These are phyloP conservation scores for Eretmocerus hayati DNA, from an alignment of 2,888 invertebrate genomes.

Conservation along the genomic window DNA sequence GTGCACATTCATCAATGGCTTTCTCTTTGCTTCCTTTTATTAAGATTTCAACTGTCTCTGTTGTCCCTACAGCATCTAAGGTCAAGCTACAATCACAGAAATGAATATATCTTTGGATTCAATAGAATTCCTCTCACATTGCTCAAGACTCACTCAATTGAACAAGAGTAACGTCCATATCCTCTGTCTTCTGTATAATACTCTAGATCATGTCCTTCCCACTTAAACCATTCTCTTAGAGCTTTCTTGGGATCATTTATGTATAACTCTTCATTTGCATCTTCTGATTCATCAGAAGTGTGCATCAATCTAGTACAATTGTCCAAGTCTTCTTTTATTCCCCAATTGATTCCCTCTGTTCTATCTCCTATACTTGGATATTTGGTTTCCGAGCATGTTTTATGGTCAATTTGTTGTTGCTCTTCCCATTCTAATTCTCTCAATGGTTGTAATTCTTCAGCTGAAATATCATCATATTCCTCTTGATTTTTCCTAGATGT, in stretches of 20 bases:
- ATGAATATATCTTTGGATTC: neutral
- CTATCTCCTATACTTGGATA: constrained; percentile 49
- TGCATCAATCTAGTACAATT: constrained; percentile 73
- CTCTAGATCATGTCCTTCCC: constrained; percentile 78
- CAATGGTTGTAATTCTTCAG: constrained; percentile 63
- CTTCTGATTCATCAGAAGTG: constrained; percentile 69
- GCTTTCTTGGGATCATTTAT: constrained; percentile 93
- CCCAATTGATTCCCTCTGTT: constrained; percentile 79
- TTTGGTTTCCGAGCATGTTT: constrained; percentile 49
- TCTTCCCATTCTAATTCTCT: constrained; percentile 37
- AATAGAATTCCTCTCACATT: neutral
- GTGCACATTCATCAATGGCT: constrained; percentile 82
- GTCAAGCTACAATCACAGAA: constrained; percentile 7
- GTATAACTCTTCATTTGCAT: constrained; percentile 81
- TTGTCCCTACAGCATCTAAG: constrained; percentile 60
- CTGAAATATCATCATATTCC: constrained; percentile 71
- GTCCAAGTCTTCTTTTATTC: constrained; percentile 90
- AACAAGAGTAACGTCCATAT: constrained; percentile 78
- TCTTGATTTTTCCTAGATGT: constrained; percentile 84
- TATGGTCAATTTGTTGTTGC: constrained; percentile 42
- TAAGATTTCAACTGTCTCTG: constrained; percentile 73
- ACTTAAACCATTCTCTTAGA: constrained; percentile 87
- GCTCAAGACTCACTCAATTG: constrained; percentile 49
- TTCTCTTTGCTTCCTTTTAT: constrained; percentile 93
- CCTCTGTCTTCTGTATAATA: constrained; percentile 83